These are phyloP conservation scores for Bubalus kerabau DNA, from an alignment of 2,113 vertebrate genomes.

Conservation along the genomic window DNA sequence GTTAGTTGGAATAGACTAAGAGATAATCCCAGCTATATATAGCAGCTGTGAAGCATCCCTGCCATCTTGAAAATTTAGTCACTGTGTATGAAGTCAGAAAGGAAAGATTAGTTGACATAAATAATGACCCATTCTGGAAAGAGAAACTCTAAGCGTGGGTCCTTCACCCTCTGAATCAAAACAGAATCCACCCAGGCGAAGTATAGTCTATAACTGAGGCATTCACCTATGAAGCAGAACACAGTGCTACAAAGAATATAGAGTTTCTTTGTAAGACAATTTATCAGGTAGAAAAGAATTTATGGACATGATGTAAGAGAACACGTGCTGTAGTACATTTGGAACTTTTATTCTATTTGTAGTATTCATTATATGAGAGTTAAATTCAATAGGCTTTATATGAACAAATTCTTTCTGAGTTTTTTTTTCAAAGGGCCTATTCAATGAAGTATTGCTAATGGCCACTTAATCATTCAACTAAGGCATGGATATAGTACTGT, in stretches of 20 bases:
- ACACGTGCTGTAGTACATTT: slow-evolving; percentile 5
- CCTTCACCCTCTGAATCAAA: background rate
- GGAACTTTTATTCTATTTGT: slow-evolving; percentile 11
- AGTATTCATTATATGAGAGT: slow-evolving; percentile 25
- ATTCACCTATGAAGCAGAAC: background rate
- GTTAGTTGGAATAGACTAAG: background rate
- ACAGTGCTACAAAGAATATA: background rate
- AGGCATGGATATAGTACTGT: background rate
- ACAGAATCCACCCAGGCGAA: background rate
- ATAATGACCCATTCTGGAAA: background rate
- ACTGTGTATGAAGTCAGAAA: background rate
- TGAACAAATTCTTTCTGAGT: slow-evolving; percentile 19
- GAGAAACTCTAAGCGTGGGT: background rate
- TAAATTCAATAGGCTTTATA: slow-evolving; percentile 42
- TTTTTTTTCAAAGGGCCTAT: slow-evolving; percentile 35
- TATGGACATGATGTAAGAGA: background rate
- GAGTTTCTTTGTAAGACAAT: slow-evolving; percentile 13
- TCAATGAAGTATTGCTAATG: slow-evolving; percentile 28
- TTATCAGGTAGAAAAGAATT: slow-evolving; percentile 42
- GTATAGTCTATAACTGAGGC: background rate
- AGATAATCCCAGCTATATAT: background rate
- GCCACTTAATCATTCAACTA: slow-evolving; percentile 9
- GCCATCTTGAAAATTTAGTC: background rate
- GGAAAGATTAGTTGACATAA: background rate
- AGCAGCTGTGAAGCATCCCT: background rate